Evolutionary conservation across 2,888 invertebrate species (phyloP).

Genomic region (Dasysyrphus albostriatus): DNA sequence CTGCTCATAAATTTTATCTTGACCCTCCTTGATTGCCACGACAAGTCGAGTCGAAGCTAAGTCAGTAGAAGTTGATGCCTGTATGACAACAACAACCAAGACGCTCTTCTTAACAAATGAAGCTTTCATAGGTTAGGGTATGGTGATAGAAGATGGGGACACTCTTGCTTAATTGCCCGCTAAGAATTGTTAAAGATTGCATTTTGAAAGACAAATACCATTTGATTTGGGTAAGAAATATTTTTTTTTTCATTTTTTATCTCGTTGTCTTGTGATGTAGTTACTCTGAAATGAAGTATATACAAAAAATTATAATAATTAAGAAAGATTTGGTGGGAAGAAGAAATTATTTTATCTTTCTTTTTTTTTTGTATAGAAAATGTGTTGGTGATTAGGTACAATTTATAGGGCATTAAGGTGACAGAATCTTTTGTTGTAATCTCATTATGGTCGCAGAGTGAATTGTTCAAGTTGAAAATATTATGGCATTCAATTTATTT

Average conservation of each 20-base stretch:
- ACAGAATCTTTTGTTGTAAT: constrained; percentile 61
- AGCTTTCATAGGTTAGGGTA: neutral
- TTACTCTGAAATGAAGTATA: constrained; percentile 22
- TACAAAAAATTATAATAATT: constrained; percentile 25
- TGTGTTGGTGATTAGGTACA: constrained; percentile 63
- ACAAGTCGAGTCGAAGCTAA: neutral
- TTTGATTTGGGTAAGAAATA: constrained; percentile 68
- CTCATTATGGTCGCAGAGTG: constrained; percentile 52
- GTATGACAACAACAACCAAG: neutral
- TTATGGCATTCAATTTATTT: constrained; percentile 13
- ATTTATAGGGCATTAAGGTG: constrained; percentile 68
- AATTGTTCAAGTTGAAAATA: constrained; percentile 58
- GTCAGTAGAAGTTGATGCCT: constrained; percentile 21
- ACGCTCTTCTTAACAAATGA: neutral
- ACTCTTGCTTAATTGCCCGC: constrained; percentile 57
- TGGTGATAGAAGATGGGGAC: neutral
- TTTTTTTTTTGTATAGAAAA: constrained; percentile 8
- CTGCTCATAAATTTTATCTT: constrained; percentile 72
- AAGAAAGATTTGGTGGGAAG: constrained; percentile 20
- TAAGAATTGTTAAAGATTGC: constrained; percentile 69
- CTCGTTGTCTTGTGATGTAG: neutral
- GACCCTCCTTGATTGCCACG: constrained; percentile 56
- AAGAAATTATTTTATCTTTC: constrained; percentile 15
- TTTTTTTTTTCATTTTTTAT: neutral
- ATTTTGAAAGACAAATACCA: constrained; percentile 66